Evolutionary conservation across 1,140 invertebrate genomes (phyloP).

Genomic region (Drosophila yakuba): DNA sequence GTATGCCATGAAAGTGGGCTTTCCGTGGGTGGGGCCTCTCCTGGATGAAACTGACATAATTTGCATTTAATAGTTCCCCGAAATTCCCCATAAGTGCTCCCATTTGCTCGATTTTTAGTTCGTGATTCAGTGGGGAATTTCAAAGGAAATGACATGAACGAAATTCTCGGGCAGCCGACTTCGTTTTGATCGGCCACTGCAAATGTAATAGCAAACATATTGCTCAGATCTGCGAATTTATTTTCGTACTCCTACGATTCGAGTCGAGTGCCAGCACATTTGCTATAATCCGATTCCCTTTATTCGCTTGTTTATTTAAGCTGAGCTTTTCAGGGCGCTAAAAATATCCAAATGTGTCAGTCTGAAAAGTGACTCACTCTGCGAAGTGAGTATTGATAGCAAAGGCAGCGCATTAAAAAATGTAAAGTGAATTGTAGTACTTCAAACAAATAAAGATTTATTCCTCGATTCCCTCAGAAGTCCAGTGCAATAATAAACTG

Average conservation of each 20-base stretch:
- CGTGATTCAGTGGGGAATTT: conserved; percentile 35
- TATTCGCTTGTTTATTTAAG: conserved; percentile 28
- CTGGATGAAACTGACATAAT: conserved; percentile 71
- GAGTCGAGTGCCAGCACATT: conserved; percentile 2
- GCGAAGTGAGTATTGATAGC: too few species aligned
- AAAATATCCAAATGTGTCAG: conserved; percentile 20
- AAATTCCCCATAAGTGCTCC: conserved; percentile 26
- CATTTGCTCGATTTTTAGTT: conserved; percentile 6
- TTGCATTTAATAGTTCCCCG: conserved; percentile 70
- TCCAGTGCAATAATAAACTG: too few species aligned
- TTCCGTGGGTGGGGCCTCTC: conserved; percentile 11
- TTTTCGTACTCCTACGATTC: conserved; percentile 10
- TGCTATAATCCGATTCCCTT: conserved; percentile 9
- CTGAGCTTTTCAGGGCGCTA: conserved; percentile 15
- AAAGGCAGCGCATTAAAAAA: too few species aligned
- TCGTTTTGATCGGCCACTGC: conserved; percentile 33
- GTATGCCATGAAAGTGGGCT: conserved; percentile 55
- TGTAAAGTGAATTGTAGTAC: not conserved
- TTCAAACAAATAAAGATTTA: too few species aligned
- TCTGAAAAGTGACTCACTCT: conserved; percentile 7
- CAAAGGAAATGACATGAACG: conserved; percentile 36
- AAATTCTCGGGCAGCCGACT: conserved; percentile 14
- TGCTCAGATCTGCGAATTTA: conserved; percentile 8
- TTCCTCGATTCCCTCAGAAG: too few species aligned
- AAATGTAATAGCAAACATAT: conserved; percentile 31